Evolutionary conservation across 2,113 vertebrate genomes (phyloP), one percentile per base, ranked within the genome.

Genomic region (Sterna hirundo): DNA sequence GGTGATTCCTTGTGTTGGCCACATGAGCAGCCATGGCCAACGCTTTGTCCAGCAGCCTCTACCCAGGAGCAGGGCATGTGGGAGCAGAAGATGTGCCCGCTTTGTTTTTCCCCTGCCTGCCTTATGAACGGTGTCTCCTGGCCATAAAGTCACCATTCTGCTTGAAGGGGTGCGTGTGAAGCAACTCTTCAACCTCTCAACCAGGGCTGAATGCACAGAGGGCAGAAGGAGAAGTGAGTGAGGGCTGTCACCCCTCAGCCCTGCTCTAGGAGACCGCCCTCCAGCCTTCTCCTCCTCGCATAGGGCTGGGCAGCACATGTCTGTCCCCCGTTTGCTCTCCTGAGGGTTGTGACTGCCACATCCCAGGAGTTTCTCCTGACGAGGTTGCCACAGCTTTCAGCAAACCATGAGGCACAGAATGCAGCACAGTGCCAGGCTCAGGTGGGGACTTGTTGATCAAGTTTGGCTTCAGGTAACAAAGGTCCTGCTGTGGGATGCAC

Each of bases 81-180:
- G 16, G 62, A 60, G 15, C 46, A 71, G 29, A 55, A 72, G 54
- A 72, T 4, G 0, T 3, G 22, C 16, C 20, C 0, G 0, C 12
- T 86, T 58, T 0, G 5, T 13, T 64, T 95, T 71, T 25, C 8
- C 34, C 9, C 30, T 60, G 13, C 34, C 34, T 11, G 10, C 47
- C n/a, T 47, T 29, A 26, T 0, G 26, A 79, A 38, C 47, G 38
- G 21, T 16, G 19, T 54, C 9, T 82, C 61, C 40, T 0, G 0
- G 66, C 26, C 11, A 0, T 20, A 52, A 83, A 69, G 26, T 49
- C 77, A 65, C 27, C 10, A 2, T 2, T 22, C 36, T 83, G 22
- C 64, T 74, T 23, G n/a, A 57, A 54, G 25, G 2, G 5, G 7
- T 1, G 1, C 9, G 27, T 9, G 15, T 34, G 38, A 71, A 85